phyloP scores from a whole-genome alignment of 1,140 invertebrate genomes.

The Bombus cullumanus region DNA sequence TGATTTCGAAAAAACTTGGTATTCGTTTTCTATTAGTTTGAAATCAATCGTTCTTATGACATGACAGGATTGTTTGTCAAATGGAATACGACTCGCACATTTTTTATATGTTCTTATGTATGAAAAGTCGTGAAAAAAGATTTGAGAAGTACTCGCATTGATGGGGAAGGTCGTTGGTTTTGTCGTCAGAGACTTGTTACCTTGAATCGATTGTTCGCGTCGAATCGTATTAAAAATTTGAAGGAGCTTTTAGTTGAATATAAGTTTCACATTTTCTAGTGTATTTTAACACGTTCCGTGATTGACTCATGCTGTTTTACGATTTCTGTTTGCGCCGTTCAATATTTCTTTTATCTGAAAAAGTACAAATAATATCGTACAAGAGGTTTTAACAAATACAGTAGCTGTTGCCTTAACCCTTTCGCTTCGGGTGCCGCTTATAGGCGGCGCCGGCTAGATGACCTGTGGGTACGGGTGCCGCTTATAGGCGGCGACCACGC shows the following conservation, averaged over 20 bases:
- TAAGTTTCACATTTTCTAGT: not conserved
- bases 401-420: too few species aligned
- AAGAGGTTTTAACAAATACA: not conserved
- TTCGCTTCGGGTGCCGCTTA: too few species aligned
- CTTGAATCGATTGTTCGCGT: constrained; percentile 75
- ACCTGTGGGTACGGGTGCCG: too few species aligned
- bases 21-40: not conserved
- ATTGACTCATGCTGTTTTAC: not conserved
- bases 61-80: not conserved
- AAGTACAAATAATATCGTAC: not conserved
- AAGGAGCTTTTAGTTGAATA: not conserved
- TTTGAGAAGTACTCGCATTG: constrained; percentile 78
- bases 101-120: not conserved
- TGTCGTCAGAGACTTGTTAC: constrained; percentile 81
- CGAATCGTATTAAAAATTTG: not conserved
- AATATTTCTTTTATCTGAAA: not conserved
- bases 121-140: not conserved
- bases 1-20: not conserved
- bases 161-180: constrained; percentile 79
- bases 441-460: too few species aligned
- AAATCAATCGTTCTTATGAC: not conserved
- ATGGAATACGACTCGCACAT: not conserved
- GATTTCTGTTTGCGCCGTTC: constrained; percentile 5
- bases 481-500: too few species aligned
- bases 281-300: constrained; percentile 35